These are phyloP conservation scores for Fistularia tabacaria DNA, from an alignment of 2,797 vertebrate genomes.

Conservation along the genomic window DNA sequence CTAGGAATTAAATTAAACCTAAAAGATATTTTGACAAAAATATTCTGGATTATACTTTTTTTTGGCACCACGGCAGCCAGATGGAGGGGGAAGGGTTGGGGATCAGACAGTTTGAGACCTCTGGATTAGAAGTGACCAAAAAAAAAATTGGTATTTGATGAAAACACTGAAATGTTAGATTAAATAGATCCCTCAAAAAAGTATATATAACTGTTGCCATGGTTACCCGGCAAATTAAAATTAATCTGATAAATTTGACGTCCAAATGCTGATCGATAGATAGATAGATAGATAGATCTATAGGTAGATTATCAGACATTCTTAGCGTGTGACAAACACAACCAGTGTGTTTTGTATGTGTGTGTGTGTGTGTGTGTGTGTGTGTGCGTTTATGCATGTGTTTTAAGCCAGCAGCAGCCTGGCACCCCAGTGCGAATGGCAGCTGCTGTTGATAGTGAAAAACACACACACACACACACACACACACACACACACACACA, in stretches of 20 bases:
- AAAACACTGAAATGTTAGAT: no score
- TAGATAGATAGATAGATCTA: conserved; percentile 10
- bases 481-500: conserved; percentile 6
- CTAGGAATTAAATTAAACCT: no score
- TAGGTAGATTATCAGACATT: conserved; percentile 12
- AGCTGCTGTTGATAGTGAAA: conserved; percentile 42
- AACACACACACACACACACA: conserved; percentile 20
- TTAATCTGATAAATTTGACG: conserved; percentile 42
- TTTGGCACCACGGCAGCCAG: no score
- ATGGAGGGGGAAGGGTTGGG: no score
- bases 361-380: conserved; percentile 19
- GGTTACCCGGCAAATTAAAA: conserved; percentile 8
- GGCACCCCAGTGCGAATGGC: conserved; percentile 60
- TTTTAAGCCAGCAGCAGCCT: conserved; percentile 67
- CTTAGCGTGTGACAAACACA: no score
- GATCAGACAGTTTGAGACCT: no score
- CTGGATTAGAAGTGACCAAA: no score
- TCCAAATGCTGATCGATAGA: background rate
- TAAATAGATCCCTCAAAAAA: no score
- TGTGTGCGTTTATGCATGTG: conserved; percentile 22
- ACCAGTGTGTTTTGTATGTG: conserved; percentile 3
- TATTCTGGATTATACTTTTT: no score
- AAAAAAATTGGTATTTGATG: no score
- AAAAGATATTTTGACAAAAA: no score
- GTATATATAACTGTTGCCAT: no score